These are phyloP conservation scores for Prenolepis imparis DNA, from an alignment of 2,888 invertebrate genomes.

Conservation along the genomic window DNA sequence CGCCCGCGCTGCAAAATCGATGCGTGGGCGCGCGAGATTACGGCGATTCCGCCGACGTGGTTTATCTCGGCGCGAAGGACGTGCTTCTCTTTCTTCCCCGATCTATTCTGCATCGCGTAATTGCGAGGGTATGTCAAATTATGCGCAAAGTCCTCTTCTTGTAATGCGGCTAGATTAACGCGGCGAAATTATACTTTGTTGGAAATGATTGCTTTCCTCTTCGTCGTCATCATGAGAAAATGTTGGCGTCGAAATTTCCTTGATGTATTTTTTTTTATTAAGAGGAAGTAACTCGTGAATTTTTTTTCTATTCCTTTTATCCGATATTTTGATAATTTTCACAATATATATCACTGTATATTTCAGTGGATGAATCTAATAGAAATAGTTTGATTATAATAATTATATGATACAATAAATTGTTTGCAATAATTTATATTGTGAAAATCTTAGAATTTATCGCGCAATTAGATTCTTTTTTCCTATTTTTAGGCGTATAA, in stretches of 20 bases:
- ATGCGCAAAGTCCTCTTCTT: slow-evolving; percentile 29
- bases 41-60: slow-evolving; percentile 32
- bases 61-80: slow-evolving; percentile 30
- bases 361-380: not conserved
- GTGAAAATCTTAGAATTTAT: not conserved
- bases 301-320: not conserved
- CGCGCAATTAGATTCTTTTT: not conserved
- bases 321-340: not conserved
- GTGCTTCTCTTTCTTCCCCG: not conserved
- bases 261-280: not conserved
- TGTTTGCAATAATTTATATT: not conserved
- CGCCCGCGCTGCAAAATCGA: slow-evolving; percentile 30
- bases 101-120: slow-evolving; percentile 45
- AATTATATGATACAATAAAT: not conserved
- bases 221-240: not conserved
- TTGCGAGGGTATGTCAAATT: slow-evolving; percentile 53
- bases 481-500: not conserved
- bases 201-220: slow-evolving; percentile 12
- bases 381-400: slow-evolving; percentile 9
- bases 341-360: not conserved
- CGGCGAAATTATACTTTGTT: slow-evolving; percentile 27
- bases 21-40: slow-evolving; percentile 47
- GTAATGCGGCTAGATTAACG: slow-evolving; percentile 25
- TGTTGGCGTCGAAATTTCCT: slow-evolving; percentile 6
- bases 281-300: not conserved